Evolutionary conservation across 2,797 vertebrate species (phyloP).

Genomic region (Crenuchus spilurus): DNA sequence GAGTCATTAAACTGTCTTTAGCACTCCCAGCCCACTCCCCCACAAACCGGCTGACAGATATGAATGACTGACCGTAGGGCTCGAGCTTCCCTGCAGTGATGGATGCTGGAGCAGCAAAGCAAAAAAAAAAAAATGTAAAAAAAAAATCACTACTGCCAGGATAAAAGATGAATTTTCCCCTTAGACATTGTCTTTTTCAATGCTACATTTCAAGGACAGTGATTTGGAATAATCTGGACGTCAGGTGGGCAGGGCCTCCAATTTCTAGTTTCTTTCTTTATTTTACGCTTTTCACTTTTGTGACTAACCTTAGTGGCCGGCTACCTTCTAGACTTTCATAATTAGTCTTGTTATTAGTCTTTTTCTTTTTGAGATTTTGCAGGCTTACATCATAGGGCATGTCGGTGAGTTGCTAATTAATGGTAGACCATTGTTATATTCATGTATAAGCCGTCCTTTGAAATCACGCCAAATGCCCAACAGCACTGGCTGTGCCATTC

Average conservation of each 20-base stretch:
- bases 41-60: conserved; percentile 67
- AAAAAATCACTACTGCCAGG: conserved; percentile 5
- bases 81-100: conserved; percentile 52
- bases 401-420: conserved; percentile 30
- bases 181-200: conserved; percentile 7
- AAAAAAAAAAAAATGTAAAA: conserved; percentile 30
- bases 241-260: background rate
- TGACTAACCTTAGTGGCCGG: background rate
- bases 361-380: conserved; percentile 32
- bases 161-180: conserved; percentile 18
- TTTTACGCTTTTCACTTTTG: conserved; percentile 11
- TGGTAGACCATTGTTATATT: conserved; percentile 36
- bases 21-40: conserved; percentile 39
- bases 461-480: conserved; percentile 31
- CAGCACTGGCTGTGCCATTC: conserved; percentile 43
- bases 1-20: conserved; percentile 77
- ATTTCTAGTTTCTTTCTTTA: background rate
- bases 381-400: background rate
- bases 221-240: background rate
- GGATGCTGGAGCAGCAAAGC: conserved; percentile 47
- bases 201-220: conserved; percentile 13
- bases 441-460: conserved; percentile 35
- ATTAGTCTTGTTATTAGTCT: conserved; percentile 27
- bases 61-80: conserved; percentile 66
- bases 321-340: background rate